Conservation (phyloP, 2,113 vertebrate species). For the Hassar affinis region DNA sequence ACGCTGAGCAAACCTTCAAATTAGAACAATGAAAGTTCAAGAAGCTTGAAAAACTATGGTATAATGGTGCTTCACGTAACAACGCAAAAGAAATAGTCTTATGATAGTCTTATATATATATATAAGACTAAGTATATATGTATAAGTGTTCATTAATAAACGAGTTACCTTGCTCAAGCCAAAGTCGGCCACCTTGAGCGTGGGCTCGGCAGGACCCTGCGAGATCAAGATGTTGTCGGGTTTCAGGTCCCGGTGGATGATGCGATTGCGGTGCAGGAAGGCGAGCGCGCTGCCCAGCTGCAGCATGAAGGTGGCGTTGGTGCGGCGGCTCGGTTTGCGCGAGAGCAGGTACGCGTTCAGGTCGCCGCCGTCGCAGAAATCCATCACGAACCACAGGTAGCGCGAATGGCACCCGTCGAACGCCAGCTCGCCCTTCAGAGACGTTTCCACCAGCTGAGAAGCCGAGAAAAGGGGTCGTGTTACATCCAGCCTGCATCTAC, state of each 20-base stretch:
- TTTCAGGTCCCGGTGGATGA: conserved; percentile 95
- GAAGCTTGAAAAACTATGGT: not conserved
- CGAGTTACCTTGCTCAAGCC: conserved; percentile 88
- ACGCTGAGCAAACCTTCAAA: conserved; percentile 80
- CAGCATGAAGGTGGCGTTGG: conserved; percentile 97
- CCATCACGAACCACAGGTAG: conserved; percentile 98
- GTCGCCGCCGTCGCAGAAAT: conserved; percentile 97
- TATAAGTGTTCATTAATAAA: too few relatives aligned
- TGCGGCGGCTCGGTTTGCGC: conserved; percentile 90
- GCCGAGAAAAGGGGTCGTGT: conserved; percentile 19
- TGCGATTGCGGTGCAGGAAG: conserved; percentile 95
- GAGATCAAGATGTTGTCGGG: conserved; percentile 97
- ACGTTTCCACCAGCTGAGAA: conserved; percentile 92
- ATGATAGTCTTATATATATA: too few relatives aligned
- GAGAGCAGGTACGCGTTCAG: conserved; percentile 96
- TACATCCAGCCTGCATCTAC: not conserved
- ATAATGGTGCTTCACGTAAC: not conserved
- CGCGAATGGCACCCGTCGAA: conserved; percentile 93
- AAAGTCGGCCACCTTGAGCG: conserved; percentile 93
- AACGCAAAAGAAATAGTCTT: too few relatives aligned
- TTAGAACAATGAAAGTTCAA: not conserved
- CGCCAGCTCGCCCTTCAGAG: conserved; percentile 92
- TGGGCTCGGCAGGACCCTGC: conserved; percentile 82
- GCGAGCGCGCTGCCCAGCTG: conserved; percentile 95
- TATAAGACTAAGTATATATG: too few relatives aligned